Base-by-base conservation (phyloP, 2,888 invertebrate species). In the Halocaridina rubra region DNA sequence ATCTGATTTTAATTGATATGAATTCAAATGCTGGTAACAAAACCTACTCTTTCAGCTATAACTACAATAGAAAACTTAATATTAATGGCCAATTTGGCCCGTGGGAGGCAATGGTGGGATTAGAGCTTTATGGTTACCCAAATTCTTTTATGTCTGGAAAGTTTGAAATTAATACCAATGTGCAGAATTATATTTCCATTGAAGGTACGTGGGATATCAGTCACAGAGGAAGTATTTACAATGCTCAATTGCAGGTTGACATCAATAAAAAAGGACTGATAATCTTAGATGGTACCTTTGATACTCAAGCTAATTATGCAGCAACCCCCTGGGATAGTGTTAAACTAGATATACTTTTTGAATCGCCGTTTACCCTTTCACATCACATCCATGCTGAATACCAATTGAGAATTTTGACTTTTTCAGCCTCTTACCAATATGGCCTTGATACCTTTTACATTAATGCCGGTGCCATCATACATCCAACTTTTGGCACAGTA, bases 401-500 rank as follows among this genome's bases (percentile, higher is more conserved):
- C 29, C 46, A 84, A 5, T 10, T 53, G 7, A 22, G 22, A 2
- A 32, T 29, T 7, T 61, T 72, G 2, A 46, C 29, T 3, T 16
- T 72, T 19, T 22, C 71, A n/a, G 39, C 77, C 27, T 78, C 74
- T 30, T 84, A 84, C 72, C 57, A 84, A 24, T 30, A 77, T 32
- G 82, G 82, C 8, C 71, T 71, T 16, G 82, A 84, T 53, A 84
- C 53, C 10, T 84, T 84, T 46, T 39, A 84, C 10, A 57, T 84
- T 46, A 27, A 78, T 29, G 57, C 33, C 39, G 59, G 24, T 64
- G 22, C 82, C 46, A 33, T 57, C n/a, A 29, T 84, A 22, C 24
- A 61, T 24, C 61, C 39, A 16, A 71, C 53, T n/a, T 3, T 10
- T 8, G 59, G 75, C 10, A 57, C 78, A 32, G 27, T 84, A 10